These are phyloP conservation scores for Vanessa tameamea DNA, from an alignment of 1,140 invertebrate species.

Conservation along the genomic window DNA sequence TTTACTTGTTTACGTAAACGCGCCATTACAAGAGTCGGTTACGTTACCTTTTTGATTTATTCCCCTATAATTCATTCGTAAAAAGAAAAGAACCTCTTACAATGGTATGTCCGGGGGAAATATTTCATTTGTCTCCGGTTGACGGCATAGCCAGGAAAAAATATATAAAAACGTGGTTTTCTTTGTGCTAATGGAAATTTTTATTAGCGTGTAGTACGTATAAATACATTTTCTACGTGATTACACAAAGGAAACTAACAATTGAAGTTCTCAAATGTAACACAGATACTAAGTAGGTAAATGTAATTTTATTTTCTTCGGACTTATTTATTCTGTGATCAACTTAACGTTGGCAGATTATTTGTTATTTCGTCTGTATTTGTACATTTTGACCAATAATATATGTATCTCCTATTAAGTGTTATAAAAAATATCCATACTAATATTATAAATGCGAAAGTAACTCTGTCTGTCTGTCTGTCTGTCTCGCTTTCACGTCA, in stretches of 20 bases:
- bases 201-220: neutral
- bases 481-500: no score
- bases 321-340: no score
- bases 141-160: conserved; percentile 18
- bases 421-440: no score
- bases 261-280: no score
- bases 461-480: no score
- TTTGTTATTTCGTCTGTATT: no score
- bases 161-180: conserved; percentile 9
- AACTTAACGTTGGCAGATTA: no score
- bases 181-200: conserved; percentile 19
- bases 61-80: conserved; percentile 20
- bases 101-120: neutral
- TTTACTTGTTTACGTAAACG: neutral
- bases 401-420: no score
- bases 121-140: conserved; percentile 26
- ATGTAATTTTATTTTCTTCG: no score
- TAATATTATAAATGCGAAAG: no score
- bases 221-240: neutral
- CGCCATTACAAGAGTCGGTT: conserved; percentile 1
- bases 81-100: conserved; percentile 15
- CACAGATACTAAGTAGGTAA: neutral
- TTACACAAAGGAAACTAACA: neutral
- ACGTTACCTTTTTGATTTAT: conserved; percentile 14
- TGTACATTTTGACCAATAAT: no score